A percentile compares a stretch with the other conserved stretches of the same genome.
Evolutionary conservation across 2,888 invertebrate genomes (phyloP).

Genomic region (Trypoxylon attenuatum): DNA sequence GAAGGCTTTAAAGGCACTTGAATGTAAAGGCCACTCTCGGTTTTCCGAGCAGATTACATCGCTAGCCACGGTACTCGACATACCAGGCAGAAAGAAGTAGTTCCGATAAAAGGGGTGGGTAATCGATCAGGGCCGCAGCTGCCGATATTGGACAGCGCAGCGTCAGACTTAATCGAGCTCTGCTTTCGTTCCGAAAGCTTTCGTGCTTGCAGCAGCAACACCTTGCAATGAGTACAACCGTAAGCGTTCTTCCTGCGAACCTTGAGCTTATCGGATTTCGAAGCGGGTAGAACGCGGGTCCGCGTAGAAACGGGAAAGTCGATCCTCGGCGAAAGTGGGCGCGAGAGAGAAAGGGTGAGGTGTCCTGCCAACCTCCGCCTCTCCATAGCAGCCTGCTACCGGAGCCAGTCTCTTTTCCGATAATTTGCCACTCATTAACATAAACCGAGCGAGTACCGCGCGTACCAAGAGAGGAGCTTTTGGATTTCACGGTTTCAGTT

Average conservation of each 20-base stretch:
- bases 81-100: slow-evolving; percentile 9
- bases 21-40: no score
- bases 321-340: slow-evolving; percentile 26
- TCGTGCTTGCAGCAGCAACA: not conserved
- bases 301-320: slow-evolving; percentile 27
- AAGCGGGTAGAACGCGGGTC: slow-evolving; percentile 7
- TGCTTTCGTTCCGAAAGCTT: not conserved
- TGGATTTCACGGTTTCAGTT: slow-evolving; percentile 14
- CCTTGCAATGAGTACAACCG: no score
- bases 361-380: slow-evolving; percentile 60
- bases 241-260: not conserved
- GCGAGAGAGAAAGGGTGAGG: slow-evolving; percentile 38
- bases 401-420: slow-evolving; percentile 67
- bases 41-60: not conserved
- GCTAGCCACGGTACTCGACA: not conserved
- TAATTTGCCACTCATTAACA: slow-evolving; percentile 70
- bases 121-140: slow-evolving; percentile 49
- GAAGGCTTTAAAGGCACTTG: no score
- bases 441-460: slow-evolving; percentile 36
- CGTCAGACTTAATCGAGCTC: not conserved
- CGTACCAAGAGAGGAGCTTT: slow-evolving; percentile 6
- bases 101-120: slow-evolving; percentile 23
- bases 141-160: slow-evolving; percentile 14
- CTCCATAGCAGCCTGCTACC: slow-evolving; percentile 63
- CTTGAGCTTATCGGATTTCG: slow-evolving; percentile 33